Conservation (phyloP, 2,797 vertebrate genomes). For the Chrysocyon brachyurus region DNA sequence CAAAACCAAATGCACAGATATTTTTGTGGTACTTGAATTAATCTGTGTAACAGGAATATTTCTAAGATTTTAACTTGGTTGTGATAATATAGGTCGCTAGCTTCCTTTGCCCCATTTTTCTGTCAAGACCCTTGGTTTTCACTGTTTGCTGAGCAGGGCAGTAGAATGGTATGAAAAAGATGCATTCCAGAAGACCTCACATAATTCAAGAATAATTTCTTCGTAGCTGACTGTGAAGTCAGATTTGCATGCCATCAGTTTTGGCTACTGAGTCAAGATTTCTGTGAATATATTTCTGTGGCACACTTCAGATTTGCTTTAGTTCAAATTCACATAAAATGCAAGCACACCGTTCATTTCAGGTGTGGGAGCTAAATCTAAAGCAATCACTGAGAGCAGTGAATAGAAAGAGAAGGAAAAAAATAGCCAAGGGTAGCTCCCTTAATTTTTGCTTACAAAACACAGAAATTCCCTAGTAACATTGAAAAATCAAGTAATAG, state of each 20-base stretch:
- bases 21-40: not conserved
- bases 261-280: constrained; percentile 18
- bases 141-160: not conserved
- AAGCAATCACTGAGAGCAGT: not conserved
- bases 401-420: not conserved
- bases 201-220: constrained; percentile 14
- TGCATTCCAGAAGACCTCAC: not conserved
- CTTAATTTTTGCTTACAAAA: constrained; percentile 23
- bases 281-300: constrained; percentile 19
- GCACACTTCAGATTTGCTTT: not conserved
- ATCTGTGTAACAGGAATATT: not conserved
- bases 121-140: not conserved
- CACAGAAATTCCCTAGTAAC: constrained; percentile 1
- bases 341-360: not conserved
- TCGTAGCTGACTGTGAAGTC: not conserved
- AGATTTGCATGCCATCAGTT: not conserved
- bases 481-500: not conserved
- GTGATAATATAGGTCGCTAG: not conserved
- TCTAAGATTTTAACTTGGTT: constrained; percentile 15
- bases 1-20: not conserved
- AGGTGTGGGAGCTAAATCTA: not conserved
- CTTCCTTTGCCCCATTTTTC: not conserved
- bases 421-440: not conserved
- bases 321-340: constrained; percentile 54
- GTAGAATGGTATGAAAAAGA: not conserved